phyloP scores from a whole-genome alignment of 2,888 invertebrate species.

The Dorcus hopei region DNA sequence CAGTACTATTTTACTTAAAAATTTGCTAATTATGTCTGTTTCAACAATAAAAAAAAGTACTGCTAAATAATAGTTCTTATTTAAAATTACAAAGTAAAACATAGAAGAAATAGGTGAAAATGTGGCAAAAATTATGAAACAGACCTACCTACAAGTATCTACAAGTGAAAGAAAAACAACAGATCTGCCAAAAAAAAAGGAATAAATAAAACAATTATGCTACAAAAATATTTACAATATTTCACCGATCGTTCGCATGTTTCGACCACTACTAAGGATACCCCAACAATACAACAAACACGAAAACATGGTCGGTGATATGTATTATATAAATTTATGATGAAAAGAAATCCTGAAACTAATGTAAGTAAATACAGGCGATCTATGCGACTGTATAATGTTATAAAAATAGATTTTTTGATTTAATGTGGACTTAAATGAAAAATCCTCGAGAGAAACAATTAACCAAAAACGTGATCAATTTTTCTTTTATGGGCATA shows the following conservation, averaged over 20 bases:
- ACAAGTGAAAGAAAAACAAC: constrained; percentile 1
- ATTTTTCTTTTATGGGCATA: too few species aligned
- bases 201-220: constrained; percentile 28
- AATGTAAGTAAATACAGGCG: constrained; percentile 13
- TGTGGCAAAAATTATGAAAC: too few species aligned
- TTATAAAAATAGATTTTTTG: constrained; percentile 15
- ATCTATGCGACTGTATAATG: constrained; percentile 12
- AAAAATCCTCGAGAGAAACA: background rate
- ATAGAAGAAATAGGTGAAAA: too few species aligned
- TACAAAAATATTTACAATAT: constrained; percentile 25
- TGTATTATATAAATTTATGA: constrained; percentile 16
- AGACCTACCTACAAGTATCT: too few species aligned
- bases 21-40: too few species aligned
- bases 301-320: constrained; percentile 20
- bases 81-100: too few species aligned
- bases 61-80: too few species aligned
- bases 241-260: constrained; percentile 22
- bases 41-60: too few species aligned
- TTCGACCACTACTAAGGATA: constrained; percentile 8
- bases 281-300: constrained; percentile 14
- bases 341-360: background rate
- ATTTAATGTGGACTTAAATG: background rate
- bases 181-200: constrained; percentile 12
- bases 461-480: background rate
- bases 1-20: too few species aligned